Percentiles rank a stretch among this genome's conserved stretches.
These are phyloP conservation scores for Spatulosminthurus flaviceps DNA, from an alignment of 2,888 invertebrate species.

Conservation along the genomic window DNA sequence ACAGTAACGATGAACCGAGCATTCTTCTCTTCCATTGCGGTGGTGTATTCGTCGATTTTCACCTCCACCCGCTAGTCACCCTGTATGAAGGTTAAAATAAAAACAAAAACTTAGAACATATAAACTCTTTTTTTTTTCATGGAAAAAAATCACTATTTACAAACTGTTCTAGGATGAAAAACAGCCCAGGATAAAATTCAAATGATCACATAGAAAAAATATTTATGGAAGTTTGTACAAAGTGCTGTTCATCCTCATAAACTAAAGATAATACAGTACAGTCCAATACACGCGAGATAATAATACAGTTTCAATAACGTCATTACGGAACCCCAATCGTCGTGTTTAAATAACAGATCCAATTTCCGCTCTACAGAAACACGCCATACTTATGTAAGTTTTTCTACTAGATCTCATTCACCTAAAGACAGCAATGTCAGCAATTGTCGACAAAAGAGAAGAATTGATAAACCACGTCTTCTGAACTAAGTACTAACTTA, in stretches of 20 bases:
- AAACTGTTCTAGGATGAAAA: too few relatives aligned
- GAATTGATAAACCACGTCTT: background rate
- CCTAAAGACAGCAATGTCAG: background rate
- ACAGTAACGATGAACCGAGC: slow-evolving; percentile 80
- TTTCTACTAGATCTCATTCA: too few relatives aligned
- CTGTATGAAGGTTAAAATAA: background rate
- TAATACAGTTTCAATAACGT: background rate
- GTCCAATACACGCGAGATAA: background rate
- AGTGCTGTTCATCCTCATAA: background rate
- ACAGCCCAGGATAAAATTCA: too few relatives aligned
- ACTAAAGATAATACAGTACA: background rate
- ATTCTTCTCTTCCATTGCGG: slow-evolving; percentile 63
- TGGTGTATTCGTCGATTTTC: background rate
- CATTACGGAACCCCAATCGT: background rate
- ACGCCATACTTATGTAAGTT: background rate
- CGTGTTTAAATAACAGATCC: slow-evolving; percentile 13
- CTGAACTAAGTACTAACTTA: background rate
- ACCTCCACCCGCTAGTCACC: slow-evolving; percentile 18
- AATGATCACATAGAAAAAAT: too few relatives aligned
- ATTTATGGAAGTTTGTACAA: background rate
- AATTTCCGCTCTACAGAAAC: background rate
- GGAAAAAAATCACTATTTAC: too few relatives aligned
- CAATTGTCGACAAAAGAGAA: background rate
- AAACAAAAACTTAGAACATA: too few relatives aligned
- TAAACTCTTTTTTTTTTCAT: too few relatives aligned